Percentiles rank a stretch among this genome's conserved stretches.
These are phyloP conservation scores for Carassius auratus DNA, from an alignment of 2,113 vertebrate species.

Conservation along the genomic window DNA sequence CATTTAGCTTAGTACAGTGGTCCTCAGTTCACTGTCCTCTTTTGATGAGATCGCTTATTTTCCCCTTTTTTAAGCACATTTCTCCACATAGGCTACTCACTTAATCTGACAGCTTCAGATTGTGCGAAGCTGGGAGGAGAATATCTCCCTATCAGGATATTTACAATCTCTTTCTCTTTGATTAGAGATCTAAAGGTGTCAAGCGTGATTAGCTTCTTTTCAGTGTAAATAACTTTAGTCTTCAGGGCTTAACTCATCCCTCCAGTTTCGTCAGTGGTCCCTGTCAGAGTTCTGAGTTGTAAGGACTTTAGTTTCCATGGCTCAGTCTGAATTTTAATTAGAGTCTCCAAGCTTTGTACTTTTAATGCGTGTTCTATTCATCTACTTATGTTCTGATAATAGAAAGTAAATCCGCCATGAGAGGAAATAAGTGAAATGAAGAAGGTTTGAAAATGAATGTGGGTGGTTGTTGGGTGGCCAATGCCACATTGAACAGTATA, in stretches of 20 bases:
- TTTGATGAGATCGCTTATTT: conserved; percentile 51
- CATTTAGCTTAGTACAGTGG: conserved; percentile 35
- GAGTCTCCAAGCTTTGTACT: conserved; percentile 57
- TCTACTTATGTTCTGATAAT: conserved; percentile 7
- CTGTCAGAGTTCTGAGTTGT: conserved; percentile 65
- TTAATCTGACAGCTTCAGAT: conserved; percentile 32
- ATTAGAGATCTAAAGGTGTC: conserved; percentile 70
- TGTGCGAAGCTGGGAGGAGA: conserved; percentile 28
- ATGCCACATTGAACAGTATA: neutral
- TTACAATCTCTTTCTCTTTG: conserved; percentile 68
- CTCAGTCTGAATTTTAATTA: conserved; percentile 71
- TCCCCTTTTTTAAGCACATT: conserved; percentile 3
- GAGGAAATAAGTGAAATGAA: neutral
- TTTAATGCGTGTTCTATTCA: neutral
- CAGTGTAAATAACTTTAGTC: conserved; percentile 68
- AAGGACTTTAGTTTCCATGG: conserved; percentile 68
- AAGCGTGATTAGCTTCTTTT: conserved; percentile 66
- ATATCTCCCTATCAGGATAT: conserved; percentile 56
- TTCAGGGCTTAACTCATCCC: conserved; percentile 55
- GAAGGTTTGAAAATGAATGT: neutral
- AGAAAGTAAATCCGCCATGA: conserved; percentile 8
- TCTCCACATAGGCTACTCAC: conserved; percentile 23
- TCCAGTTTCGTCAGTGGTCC: conserved; percentile 52
- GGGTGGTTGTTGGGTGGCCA: neutral
- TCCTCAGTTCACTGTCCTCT: conserved; percentile 40